Evolutionary conservation across 1,140 invertebrate species (phyloP).

Genomic region (Chlorops oryzae): DNA sequence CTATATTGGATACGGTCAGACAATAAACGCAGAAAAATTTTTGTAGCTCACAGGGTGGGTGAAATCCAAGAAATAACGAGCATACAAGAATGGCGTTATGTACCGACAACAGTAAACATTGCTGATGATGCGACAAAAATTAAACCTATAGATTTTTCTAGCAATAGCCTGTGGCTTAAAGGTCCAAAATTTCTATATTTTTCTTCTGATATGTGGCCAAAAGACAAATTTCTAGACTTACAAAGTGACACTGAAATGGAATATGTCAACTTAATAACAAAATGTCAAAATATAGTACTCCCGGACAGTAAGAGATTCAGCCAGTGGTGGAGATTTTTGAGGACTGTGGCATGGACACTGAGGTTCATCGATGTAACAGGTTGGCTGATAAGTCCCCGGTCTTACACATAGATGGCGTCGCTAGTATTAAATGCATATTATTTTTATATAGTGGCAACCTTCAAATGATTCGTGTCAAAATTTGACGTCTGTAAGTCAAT

Average conservation of each 20-base stretch:
- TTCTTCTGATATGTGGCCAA: constrained; percentile 1
- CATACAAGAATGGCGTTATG: constrained; percentile 24
- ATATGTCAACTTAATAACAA: no score
- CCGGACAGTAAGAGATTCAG: constrained; percentile 7
- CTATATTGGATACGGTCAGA: constrained; percentile 7
- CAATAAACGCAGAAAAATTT: constrained; percentile 17
- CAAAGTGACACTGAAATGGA: background rate
- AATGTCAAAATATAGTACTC: background rate
- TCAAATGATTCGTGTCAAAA: no score
- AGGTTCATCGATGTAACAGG: no score
- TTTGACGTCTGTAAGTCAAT: no score
- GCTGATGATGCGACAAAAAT: constrained; percentile 33
- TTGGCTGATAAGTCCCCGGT: no score
- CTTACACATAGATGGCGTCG: no score
- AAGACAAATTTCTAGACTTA: constrained; percentile 3
- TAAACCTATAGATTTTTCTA: constrained; percentile 1
- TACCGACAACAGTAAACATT: constrained; percentile 24
- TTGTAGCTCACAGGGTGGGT: constrained; percentile 23
- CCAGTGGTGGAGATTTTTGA: constrained; percentile 10
- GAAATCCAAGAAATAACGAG: constrained; percentile 28
- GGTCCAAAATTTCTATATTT: constrained; percentile 7
- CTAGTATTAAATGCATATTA: no score
- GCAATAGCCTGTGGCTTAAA: constrained; percentile 10
- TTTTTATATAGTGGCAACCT: no score
- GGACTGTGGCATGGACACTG: constrained; percentile 4